phyloP scores from a whole-genome alignment of 2,888 invertebrate genomes.

The Andrena fulva region DNA sequence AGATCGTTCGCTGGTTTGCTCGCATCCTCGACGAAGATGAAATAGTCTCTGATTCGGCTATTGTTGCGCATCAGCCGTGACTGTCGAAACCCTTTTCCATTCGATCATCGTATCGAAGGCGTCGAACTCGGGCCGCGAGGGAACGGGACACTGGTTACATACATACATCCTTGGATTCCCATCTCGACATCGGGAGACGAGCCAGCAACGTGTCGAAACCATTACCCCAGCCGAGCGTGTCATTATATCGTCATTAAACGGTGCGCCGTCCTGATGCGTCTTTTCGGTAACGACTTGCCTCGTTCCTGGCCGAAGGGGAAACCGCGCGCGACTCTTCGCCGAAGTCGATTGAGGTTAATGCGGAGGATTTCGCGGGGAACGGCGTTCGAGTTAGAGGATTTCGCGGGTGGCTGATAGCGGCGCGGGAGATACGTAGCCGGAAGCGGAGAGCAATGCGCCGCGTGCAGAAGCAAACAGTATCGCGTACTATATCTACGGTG shows the following conservation, averaged over 20 bases:
- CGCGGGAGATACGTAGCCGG: not conserved
- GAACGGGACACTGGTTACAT: not conserved
- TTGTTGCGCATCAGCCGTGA: not conserved
- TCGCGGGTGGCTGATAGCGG: conserved; percentile 40
- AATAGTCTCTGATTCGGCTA: conserved; percentile 6
- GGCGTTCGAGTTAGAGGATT: conserved; percentile 32
- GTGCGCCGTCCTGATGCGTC: conserved; percentile 62
- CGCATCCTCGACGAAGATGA: conserved; percentile 9
- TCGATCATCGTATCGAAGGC: not conserved
- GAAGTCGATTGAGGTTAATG: conserved; percentile 81
- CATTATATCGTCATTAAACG: conserved; percentile 75
- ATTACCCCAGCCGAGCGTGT: conserved; percentile 64
- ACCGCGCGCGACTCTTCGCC: conserved; percentile 56
- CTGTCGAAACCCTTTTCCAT: not conserved
- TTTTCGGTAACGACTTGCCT: conserved; percentile 69
- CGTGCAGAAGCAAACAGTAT: conserved; percentile 51
- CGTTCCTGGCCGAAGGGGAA: conserved; percentile 55
- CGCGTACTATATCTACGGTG: conserved; percentile 78
- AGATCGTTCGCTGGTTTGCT: conserved; percentile 37
- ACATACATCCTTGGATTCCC: not conserved
- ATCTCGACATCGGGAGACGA: conserved; percentile 8
- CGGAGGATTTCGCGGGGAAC: conserved; percentile 63
- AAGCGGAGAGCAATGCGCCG: not conserved
- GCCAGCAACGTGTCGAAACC: conserved; percentile 65
- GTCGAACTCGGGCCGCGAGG: not conserved